phyloP scores from a whole-genome alignment of 2,888 invertebrate genomes.

The Yponomeuta evonymella region DNA sequence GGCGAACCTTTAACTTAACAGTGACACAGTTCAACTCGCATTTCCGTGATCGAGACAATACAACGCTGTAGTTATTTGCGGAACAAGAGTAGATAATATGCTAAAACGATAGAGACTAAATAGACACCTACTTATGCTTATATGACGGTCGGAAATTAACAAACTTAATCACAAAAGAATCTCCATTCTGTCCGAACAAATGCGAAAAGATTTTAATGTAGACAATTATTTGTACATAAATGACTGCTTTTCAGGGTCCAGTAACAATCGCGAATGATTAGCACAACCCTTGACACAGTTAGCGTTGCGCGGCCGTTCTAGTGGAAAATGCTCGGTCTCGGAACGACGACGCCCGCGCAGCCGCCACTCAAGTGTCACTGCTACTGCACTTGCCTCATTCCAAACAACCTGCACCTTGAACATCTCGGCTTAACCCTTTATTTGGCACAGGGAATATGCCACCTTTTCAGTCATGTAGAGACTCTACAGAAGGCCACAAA shows the following conservation, averaged over 20 bases:
- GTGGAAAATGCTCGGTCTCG: constrained; percentile 67
- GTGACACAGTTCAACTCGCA: constrained; percentile 30
- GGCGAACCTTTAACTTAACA: constrained; percentile 61
- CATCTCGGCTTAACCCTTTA: background rate
- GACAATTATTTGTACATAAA: constrained; percentile 12
- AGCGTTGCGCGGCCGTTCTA: constrained; percentile 56
- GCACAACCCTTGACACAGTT: constrained; percentile 70
- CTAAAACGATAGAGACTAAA: no score
- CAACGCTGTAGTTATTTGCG: background rate
- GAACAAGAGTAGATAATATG: no score
- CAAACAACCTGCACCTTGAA: background rate
- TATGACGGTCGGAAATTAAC: background rate
- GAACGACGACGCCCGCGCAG: constrained; percentile 36
- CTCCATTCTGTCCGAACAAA: background rate
- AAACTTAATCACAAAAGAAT: background rate
- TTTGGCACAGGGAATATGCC: background rate
- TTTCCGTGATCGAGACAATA: constrained; percentile 55
- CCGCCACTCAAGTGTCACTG: constrained; percentile 29
- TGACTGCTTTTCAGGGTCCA: constrained; percentile 52
- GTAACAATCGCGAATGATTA: constrained; percentile 66
- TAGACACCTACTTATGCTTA: no score
- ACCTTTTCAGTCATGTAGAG: background rate
- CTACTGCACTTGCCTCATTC: constrained; percentile 1
- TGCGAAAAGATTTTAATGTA: constrained; percentile 5
- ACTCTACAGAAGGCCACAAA: constrained; percentile 1